Evolutionary conservation across 2,888 invertebrate species (phyloP).

Genomic region (Synanthedon vespiformis): DNA sequence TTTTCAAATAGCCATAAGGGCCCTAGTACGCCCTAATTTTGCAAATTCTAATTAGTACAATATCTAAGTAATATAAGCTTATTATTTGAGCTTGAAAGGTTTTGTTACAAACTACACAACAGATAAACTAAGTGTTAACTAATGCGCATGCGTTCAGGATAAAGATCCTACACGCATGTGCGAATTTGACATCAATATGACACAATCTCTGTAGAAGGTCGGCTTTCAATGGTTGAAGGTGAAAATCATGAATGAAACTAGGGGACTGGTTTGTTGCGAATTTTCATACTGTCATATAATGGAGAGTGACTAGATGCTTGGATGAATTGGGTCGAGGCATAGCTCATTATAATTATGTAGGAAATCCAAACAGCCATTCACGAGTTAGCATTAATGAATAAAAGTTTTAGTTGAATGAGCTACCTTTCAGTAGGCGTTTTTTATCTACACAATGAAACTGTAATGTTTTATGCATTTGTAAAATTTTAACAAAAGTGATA

Average conservation of each 20-base stretch:
- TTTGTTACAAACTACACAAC: slow-evolving; percentile 35
- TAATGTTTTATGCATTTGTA: too few species aligned
- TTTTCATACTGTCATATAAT: background rate
- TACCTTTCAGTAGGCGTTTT: too few species aligned
- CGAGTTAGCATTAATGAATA: background rate
- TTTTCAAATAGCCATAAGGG: background rate
- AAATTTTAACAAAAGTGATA: too few species aligned
- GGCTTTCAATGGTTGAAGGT: slow-evolving; percentile 46
- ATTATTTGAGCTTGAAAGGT: slow-evolving; percentile 47
- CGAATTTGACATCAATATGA: slow-evolving; percentile 52
- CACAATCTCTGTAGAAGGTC: slow-evolving; percentile 28
- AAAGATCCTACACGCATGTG: slow-evolving; percentile 34
- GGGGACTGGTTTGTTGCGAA: background rate
- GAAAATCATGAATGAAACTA: slow-evolving; percentile 46
- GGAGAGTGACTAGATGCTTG: background rate
- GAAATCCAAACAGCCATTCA: background rate
- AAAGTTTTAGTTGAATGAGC: background rate
- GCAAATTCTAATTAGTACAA: slow-evolving; percentile 13
- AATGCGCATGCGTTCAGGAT: slow-evolving; percentile 16
- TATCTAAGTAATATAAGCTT: slow-evolving; percentile 26
- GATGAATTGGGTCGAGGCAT: background rate
- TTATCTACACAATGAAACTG: too few species aligned
- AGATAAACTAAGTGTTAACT: slow-evolving; percentile 32
- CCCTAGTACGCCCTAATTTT: background rate
- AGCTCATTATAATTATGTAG: background rate